Base-by-base conservation (phyloP, 2,888 invertebrate genomes). In the Liposcelis brunnea region DNA sequence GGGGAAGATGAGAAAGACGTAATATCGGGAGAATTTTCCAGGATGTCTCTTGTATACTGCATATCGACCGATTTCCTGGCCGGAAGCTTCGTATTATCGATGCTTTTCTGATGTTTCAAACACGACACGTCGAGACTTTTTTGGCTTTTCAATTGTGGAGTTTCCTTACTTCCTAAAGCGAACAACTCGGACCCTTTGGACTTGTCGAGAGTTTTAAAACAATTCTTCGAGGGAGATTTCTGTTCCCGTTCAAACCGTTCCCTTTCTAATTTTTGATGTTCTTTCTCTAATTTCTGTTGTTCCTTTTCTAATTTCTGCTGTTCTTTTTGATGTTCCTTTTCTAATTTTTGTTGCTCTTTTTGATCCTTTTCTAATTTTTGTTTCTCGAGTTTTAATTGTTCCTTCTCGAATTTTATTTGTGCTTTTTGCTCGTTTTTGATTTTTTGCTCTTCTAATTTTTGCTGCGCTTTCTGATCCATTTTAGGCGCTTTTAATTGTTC, bases 401-500 rank as follows among this genome's bases (percentile, higher is more conserved):
- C 40, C 31, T 43, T 43, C 11, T 34, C 46, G 44, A 37, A 48
- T 31, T 31, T 32, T 16, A 40, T 31, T n/a, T 36, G 15, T 21
- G 33, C 31, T 14, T 33, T 36, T 18, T 44, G 42, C 21, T 42
- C 48, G 10, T 16, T 35, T 18, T 34, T 31, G 12, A n/a, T 36
- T 8, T 31, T 18, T n/a, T 49, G 43, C 36, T 48, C 31, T 11
- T 44, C 45, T 55, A 65, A 64, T 35, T 64, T 66, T 1, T 65
- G 66, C 2, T 67, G 54, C 35, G 60, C 48, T 19, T 63, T 67
- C 51, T 63, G 53, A 49, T 68, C 68, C 57, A 68, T 68, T 1
- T 62, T 64, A 1, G 65, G 53, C 3, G 60, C 51, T 34, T 56
- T 56, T 35, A 35, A 11, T 36, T 45, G 37, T 26, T 45, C 45